Percentiles rank a stretch among this genome's conserved stretches.
Conservation (phyloP, 2,113 vertebrate species). For the Cyprinus carpio region DNA sequence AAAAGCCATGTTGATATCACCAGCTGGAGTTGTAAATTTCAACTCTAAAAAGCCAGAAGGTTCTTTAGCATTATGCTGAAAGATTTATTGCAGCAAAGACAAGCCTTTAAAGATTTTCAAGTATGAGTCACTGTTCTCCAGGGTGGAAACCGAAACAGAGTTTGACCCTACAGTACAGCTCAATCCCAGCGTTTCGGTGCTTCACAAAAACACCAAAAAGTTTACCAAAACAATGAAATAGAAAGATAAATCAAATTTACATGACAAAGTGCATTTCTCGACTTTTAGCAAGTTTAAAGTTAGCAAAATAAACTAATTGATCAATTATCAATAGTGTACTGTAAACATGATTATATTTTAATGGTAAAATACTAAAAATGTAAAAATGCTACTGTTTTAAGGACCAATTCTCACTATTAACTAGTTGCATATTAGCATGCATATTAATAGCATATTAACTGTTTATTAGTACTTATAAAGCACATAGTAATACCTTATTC, state of each 20-base stretch:
- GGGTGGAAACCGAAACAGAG: not conserved
- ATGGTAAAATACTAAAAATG: too few species aligned
- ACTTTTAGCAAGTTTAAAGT: not conserved
- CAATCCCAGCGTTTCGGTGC: not conserved
- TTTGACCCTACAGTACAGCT: too few species aligned
- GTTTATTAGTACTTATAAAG: too few species aligned
- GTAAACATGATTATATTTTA: too few species aligned
- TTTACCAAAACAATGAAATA: not conserved
- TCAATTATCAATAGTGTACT: too few species aligned
- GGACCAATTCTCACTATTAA: too few species aligned
- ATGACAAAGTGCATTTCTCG: not conserved
- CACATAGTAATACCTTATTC: too few species aligned
- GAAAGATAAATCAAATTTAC: too few species aligned
- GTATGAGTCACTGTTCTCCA: slow-evolving; percentile 4
- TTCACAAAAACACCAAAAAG: not conserved
- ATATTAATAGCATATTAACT: too few species aligned
- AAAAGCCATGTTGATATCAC: slow-evolving; percentile 24
- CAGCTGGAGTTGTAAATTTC: slow-evolving; percentile 19
- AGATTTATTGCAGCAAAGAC: not conserved
- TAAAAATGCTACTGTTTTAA: too few species aligned
- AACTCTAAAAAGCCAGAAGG: not conserved
- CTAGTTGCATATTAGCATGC: too few species aligned
- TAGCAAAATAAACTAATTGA: too few species aligned
- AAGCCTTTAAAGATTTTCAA: not conserved
- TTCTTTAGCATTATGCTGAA: slow-evolving; percentile 1